These are phyloP conservation scores for Urophycis tenuis DNA, from an alignment of 2,797 vertebrate species.

Conservation along the genomic window DNA sequence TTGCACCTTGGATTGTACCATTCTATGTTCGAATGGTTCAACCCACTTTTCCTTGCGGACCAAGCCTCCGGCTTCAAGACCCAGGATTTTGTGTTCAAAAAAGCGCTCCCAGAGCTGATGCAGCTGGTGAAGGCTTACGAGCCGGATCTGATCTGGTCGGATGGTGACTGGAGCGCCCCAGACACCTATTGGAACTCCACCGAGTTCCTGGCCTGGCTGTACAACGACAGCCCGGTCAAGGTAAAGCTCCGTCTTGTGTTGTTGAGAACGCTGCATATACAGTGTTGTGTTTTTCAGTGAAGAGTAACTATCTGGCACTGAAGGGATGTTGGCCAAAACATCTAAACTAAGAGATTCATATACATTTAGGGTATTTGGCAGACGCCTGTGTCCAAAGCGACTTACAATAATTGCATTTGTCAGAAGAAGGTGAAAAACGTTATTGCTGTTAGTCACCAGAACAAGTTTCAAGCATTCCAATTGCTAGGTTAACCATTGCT, in stretches of 20 bases:
- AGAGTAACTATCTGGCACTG: background rate
- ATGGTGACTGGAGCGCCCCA: conserved; percentile 79
- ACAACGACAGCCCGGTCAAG: conserved; percentile 83
- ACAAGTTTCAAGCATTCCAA: too few species aligned
- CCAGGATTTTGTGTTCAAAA: conserved; percentile 71
- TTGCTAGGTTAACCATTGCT: too few species aligned
- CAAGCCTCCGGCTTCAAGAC: conserved; percentile 72
- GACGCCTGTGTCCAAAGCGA: too few species aligned
- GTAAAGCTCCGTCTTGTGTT: conserved; percentile 43
- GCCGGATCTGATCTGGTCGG: conserved; percentile 84
- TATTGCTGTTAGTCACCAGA: too few species aligned
- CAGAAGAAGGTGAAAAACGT: too few species aligned
- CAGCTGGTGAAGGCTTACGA: conserved; percentile 76
- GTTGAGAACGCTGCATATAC: background rate
- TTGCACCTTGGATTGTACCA: conserved; percentile 79
- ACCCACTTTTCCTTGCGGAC: conserved; percentile 77
- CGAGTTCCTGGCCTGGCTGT: conserved; percentile 81
- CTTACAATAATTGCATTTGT: too few species aligned
- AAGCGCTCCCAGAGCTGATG: conserved; percentile 78
- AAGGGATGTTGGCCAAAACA: background rate
- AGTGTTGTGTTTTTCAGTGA: background rate
- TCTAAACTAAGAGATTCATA: too few species aligned
- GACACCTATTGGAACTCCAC: conserved; percentile 86
- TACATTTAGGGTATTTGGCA: too few species aligned
- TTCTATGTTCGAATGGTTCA: conserved; percentile 80